Evolutionary conservation across 2,888 invertebrate species (phyloP).

Genomic region (Plebejus anna): DNA sequence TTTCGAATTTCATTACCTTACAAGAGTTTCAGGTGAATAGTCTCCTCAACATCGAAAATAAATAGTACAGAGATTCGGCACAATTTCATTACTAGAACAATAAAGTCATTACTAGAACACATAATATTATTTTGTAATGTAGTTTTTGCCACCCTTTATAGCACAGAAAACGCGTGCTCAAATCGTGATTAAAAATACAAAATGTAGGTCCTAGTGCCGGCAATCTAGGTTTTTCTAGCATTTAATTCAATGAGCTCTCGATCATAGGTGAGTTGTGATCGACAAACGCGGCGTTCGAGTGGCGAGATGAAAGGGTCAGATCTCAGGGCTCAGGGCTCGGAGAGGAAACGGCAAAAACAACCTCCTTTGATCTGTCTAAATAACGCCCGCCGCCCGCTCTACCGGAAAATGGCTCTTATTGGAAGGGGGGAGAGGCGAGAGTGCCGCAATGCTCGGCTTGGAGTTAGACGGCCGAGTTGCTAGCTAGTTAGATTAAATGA

Average conservation of each 20-base stretch:
- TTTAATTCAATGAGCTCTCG: constrained; percentile 12
- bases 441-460: constrained; percentile 33
- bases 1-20: not conserved
- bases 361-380: constrained; percentile 58
- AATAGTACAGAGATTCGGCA: too few species aligned
- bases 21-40: not conserved
- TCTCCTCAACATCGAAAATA: too few species aligned
- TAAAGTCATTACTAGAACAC: not conserved
- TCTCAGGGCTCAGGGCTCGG: constrained; percentile 35
- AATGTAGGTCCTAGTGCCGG: not conserved
- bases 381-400: constrained; percentile 29
- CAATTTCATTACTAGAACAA: too few species aligned
- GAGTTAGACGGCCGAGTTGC: constrained; percentile 18
- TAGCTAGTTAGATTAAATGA: not conserved
- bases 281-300: constrained; percentile 20
- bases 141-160: not conserved
- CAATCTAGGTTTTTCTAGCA: constrained; percentile 11
- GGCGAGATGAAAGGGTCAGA: constrained; percentile 37
- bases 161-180: not conserved
- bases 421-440: constrained; percentile 26
- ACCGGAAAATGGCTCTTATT: constrained; percentile 16
- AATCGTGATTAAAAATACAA: not conserved
- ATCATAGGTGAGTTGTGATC: constrained; percentile 9
- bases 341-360: constrained; percentile 65
- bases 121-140: not conserved